Base-by-base conservation (phyloP, 2,113 vertebrate species). In the Pimephales promelas region DNA sequence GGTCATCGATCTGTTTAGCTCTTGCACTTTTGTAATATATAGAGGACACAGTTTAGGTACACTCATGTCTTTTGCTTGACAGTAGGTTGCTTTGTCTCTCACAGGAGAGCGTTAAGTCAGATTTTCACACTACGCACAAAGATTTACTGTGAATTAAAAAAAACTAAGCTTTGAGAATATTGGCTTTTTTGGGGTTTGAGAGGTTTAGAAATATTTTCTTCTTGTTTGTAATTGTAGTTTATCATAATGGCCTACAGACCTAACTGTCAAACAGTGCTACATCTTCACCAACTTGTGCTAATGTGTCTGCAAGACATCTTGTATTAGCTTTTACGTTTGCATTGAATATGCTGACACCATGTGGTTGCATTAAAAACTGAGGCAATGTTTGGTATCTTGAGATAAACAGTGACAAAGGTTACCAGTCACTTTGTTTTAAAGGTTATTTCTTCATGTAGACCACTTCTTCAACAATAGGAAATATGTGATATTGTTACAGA, bases 141-240 rank as follows among this genome's bases (percentile, higher is more conserved):
- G 14, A 49, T 85, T 85, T 76, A 79, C 81, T 64, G 75, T 88
- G 86, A 86, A 86, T 4, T 13, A 36, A 57, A 59, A 77, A 88
- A 82, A 64, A 24, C 74, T 83, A 87, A 79, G 70, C 77, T 66
- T 86, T 49, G 43, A 56, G 70, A 83, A 85, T 70, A 61, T 82
- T 85, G 86, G 49, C 86, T 81, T 86, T 81, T 62, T 28, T 5
- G 34, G 24, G 76, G 68, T 57, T 70, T 83, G 52, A 56, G n/a
- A 62, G 28, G 24, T 71, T 71, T 43, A 4, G 40, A 45, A 24
- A 3, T 26, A 24, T 61, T 22, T 36, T 68, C 31, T 36, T 36
- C 24, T 28, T 66, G 76, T 81, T 70, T 77, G 31, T 78, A 61
- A 72, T 64, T 76, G 22, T 49, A 28, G 47, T 0, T 13, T 54